Conservation (phyloP, 1,140 invertebrate genomes). For the Parasteatoda tepidariorum region DNA sequence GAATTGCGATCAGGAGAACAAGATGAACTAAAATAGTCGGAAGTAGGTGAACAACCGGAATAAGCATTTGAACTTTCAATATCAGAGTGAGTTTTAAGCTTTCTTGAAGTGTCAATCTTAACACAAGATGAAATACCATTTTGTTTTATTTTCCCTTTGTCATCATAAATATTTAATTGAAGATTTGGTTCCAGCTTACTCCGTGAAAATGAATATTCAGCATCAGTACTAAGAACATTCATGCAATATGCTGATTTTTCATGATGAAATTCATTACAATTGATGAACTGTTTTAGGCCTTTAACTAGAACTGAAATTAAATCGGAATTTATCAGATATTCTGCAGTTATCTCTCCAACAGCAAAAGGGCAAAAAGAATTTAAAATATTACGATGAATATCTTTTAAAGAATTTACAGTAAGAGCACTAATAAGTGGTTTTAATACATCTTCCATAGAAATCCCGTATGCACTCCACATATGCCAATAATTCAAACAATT, state of each 20-base stretch:
- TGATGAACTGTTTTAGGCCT: slow-evolving; percentile 12
- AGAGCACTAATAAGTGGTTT: slow-evolving; percentile 30
- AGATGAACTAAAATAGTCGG: too few species aligned
- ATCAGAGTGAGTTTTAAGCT: too few species aligned
- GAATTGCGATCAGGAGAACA: too few species aligned
- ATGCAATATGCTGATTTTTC: too few species aligned
- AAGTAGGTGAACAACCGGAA: too few species aligned
- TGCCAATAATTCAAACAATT: slow-evolving; percentile 11
- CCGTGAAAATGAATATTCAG: neutral
- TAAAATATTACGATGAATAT: slow-evolving; percentile 32
- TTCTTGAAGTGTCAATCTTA: too few species aligned
- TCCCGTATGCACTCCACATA: slow-evolving; percentile 20
- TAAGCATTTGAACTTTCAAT: neutral
- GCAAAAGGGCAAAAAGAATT: slow-evolving; percentile 13
- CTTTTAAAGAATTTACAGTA: neutral
- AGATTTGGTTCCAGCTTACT: too few species aligned
- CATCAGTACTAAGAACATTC: neutral
- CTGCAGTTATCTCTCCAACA: neutral
- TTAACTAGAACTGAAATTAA: slow-evolving; percentile 6
- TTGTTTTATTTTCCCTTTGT: too few species aligned
- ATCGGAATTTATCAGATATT: slow-evolving; percentile 10
- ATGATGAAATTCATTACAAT: neutral
- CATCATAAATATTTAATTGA: too few species aligned
- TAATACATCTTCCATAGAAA: slow-evolving; percentile 5
- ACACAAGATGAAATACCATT: too few species aligned